Evolutionary conservation across 2,113 vertebrate species (phyloP).

Genomic region (Nycticebus coucang): DNA sequence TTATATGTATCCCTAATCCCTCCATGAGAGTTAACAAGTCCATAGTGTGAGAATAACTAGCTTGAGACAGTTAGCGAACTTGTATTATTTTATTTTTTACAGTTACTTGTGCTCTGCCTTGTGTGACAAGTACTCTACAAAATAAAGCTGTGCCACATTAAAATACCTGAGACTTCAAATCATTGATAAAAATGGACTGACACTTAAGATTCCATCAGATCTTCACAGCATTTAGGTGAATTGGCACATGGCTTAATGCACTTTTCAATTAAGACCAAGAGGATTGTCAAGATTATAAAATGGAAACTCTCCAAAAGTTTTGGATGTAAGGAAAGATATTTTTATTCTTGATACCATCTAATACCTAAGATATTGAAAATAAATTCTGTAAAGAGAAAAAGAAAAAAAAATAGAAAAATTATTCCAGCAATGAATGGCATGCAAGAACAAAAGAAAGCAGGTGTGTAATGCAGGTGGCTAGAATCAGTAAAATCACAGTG

Average conservation of each 20-base stretch:
- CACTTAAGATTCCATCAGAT: not conserved
- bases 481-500: not conserved
- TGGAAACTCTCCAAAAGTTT: not conserved
- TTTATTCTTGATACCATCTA: not conserved
- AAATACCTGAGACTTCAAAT: slow-evolving; percentile 22
- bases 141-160: not conserved
- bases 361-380: not conserved
- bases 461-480: not conserved
- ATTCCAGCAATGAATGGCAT: not conserved
- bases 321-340: not conserved
- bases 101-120: not conserved
- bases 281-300: not conserved
- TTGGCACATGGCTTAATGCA: not conserved
- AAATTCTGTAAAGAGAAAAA: not conserved
- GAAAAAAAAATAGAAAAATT: not conserved
- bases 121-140: not conserved
- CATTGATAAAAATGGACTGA: not conserved
- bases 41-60: not conserved
- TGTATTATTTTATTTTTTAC: not conserved
- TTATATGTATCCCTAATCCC: not conserved
- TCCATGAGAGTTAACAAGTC: not conserved
- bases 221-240: slow-evolving; percentile 28
- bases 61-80: not conserved
- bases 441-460: not conserved
- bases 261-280: not conserved